These are phyloP conservation scores for Ferrisia virgata DNA, from an alignment of 2,888 invertebrate species.

Conservation along the genomic window DNA sequence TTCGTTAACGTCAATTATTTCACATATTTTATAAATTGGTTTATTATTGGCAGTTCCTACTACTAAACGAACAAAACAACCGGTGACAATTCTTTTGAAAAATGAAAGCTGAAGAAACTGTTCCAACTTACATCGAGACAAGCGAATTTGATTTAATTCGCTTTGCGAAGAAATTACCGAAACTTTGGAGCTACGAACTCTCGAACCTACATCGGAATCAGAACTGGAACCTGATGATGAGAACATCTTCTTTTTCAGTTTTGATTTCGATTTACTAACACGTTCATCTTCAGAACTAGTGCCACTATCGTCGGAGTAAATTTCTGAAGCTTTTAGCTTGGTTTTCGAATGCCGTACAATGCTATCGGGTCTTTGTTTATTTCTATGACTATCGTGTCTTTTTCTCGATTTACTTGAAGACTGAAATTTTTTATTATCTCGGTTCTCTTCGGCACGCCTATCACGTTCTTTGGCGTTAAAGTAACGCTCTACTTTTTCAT, in stretches of 20 bases:
- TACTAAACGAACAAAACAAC: slow-evolving; percentile 93
- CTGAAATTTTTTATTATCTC: slow-evolving; percentile 74
- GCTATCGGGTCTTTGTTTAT: slow-evolving; percentile 1
- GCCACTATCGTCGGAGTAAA: slow-evolving; percentile 53
- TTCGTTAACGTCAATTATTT: slow-evolving; percentile 67
- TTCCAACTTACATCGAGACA: slow-evolving; percentile 88
- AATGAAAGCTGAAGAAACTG: slow-evolving; percentile 91
- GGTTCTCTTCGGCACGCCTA: slow-evolving; percentile 83
- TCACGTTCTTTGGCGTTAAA: slow-evolving; percentile 70
- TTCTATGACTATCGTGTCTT: slow-evolving; percentile 65
- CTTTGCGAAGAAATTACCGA: slow-evolving; percentile 70
- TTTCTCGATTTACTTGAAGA: slow-evolving; percentile 91
- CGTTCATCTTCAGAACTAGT: slow-evolving; percentile 49
- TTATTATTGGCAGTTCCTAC: slow-evolving; percentile 85
- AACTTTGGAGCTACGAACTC: slow-evolving; percentile 48
- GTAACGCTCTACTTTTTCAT: slow-evolving; percentile 55
- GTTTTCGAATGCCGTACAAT: slow-evolving; percentile 48
- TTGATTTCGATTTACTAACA: not conserved
- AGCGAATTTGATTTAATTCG: slow-evolving; percentile 78
- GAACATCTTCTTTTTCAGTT: not conserved
- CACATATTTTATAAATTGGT: slow-evolving; percentile 76
- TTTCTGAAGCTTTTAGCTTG: slow-evolving; percentile 89
- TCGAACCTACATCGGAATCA: slow-evolving; percentile 2
- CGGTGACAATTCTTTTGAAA: slow-evolving; percentile 83
- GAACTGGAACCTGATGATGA: slow-evolving; percentile 22